Percentiles rank a stretch among this genome's conserved stretches.
phyloP scores from a whole-genome alignment of 92 coral and sea anemone genomes.

The Epizoanthus rinbou region DNA sequence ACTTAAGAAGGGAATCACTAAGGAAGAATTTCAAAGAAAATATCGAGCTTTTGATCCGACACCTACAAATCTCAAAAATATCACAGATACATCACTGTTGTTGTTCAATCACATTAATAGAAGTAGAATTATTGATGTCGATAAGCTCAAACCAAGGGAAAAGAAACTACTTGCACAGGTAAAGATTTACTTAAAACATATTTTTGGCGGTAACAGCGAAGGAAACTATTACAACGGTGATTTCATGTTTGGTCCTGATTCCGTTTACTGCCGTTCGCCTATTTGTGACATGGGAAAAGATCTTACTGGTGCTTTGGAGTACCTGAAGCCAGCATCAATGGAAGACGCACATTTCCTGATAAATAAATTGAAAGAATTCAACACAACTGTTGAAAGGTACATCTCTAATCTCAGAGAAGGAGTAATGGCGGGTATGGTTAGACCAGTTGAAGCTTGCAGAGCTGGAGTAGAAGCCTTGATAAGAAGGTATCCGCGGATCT shows the following conservation, averaged over 20 bases:
- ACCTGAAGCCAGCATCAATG: constrained; percentile 30
- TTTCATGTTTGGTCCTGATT: constrained; percentile 52
- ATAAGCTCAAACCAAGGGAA: constrained; percentile 29
- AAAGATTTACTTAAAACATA: constrained; percentile 29
- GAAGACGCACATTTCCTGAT: not conserved
- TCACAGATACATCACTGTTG: constrained; percentile 38
- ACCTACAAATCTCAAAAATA: constrained; percentile 31
- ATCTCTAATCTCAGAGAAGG: constrained; percentile 44
- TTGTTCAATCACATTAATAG: not conserved
- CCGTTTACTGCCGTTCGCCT: constrained; percentile 36
- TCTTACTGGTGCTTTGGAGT: constrained; percentile 9
- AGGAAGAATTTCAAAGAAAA: not conserved
- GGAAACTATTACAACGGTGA: constrained; percentile 43
- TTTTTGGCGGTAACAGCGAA: constrained; percentile 30
- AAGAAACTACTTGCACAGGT: constrained; percentile 26
- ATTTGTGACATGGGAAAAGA: constrained; percentile 40
- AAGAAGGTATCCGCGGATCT: constrained; percentile 29
- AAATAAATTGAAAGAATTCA: constrained; percentile 33
- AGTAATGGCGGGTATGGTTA: constrained; percentile 31
- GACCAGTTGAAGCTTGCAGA: constrained; percentile 42
- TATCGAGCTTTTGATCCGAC: constrained; percentile 39
- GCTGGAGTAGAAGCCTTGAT: constrained; percentile 47
- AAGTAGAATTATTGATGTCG: not conserved
- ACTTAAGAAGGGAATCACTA: not conserved
- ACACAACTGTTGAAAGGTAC: constrained; percentile 33